Percentiles rank a stretch among this genome's conserved stretches.
These are phyloP conservation scores for Emys orbicularis DNA, from an alignment of 2,797 vertebrate species.

Conservation along the genomic window DNA sequence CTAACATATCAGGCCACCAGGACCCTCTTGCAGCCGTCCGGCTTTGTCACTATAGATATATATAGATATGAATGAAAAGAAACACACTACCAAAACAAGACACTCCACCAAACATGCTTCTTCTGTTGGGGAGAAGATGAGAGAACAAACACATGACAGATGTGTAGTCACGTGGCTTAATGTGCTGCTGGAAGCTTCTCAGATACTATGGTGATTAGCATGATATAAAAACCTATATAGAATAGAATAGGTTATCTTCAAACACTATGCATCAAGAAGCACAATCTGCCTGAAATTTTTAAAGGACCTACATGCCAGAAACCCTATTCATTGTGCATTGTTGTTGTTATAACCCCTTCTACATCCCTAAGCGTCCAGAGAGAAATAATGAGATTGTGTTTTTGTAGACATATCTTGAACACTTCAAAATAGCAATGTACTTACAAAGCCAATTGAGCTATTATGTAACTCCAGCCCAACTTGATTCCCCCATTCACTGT, in stretches of 20 bases:
- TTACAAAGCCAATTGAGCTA: conserved; percentile 40
- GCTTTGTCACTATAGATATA: too few relatives aligned
- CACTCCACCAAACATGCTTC: not conserved
- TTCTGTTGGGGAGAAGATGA: not conserved
- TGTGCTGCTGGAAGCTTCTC: not conserved
- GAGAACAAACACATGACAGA: not conserved
- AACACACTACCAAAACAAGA: too few relatives aligned
- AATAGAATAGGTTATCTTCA: not conserved
- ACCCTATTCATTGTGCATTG: not conserved
- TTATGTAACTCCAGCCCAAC: conserved; percentile 19
- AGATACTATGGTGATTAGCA: not conserved
- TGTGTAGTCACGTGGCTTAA: not conserved
- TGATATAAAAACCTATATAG: not conserved
- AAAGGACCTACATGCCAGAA: not conserved
- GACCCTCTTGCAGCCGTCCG: too few relatives aligned
- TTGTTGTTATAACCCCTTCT: not conserved
- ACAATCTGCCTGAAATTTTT: not conserved
- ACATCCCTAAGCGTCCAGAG: not conserved
- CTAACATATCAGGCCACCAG: too few relatives aligned
- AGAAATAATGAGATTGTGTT: conserved; percentile 37
- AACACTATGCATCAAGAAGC: not conserved
- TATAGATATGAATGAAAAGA: too few relatives aligned
- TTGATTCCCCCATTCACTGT: conserved; percentile 9
- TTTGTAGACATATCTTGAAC: conserved; percentile 51
- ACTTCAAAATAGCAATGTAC: conserved; percentile 35